These are phyloP conservation scores for Cyprinus carpio DNA, from an alignment of 2,113 vertebrate genomes.

Conservation along the genomic window DNA sequence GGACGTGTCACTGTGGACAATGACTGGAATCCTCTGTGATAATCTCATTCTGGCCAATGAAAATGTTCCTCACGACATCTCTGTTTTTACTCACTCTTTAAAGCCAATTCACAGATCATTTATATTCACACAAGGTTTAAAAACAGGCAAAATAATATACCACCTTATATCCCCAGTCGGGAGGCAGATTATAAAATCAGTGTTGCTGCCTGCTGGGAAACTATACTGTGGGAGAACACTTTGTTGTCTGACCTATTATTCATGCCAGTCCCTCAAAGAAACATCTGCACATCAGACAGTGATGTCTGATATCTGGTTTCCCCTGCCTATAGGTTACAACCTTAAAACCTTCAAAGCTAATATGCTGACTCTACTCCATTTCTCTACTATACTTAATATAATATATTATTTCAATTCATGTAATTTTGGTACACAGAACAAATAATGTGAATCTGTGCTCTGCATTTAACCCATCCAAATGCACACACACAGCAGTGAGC, in stretches of 20 bases:
- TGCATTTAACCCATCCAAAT: too few relatives aligned
- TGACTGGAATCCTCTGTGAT: slow-evolving; percentile 19
- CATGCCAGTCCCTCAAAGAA: slow-evolving; percentile 51
- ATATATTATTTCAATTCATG: neutral
- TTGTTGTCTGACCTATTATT: slow-evolving; percentile 53
- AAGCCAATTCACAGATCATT: neutral
- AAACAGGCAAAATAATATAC: neutral
- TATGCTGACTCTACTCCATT: neutral
- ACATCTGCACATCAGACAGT: slow-evolving; percentile 47
- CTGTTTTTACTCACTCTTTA: neutral
- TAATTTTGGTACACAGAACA: neutral
- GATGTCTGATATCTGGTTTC: slow-evolving; percentile 32
- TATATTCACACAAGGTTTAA: neutral
- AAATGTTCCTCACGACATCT: neutral
- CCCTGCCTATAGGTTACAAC: slow-evolving; percentile 14
- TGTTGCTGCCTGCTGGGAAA: neutral
- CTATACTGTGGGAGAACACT: slow-evolving; percentile 30
- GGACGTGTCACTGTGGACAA: neutral
- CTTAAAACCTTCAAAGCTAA: slow-evolving; percentile 21
- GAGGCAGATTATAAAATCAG: slow-evolving; percentile 24
- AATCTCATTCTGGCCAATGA: neutral
- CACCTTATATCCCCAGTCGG: neutral
- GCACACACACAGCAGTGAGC: too few relatives aligned
- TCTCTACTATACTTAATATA: neutral
- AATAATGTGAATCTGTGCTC: too few relatives aligned